These are phyloP conservation scores for Eucriotettix oculatus DNA, from an alignment of 2,888 invertebrate genomes.

Conservation along the genomic window DNA sequence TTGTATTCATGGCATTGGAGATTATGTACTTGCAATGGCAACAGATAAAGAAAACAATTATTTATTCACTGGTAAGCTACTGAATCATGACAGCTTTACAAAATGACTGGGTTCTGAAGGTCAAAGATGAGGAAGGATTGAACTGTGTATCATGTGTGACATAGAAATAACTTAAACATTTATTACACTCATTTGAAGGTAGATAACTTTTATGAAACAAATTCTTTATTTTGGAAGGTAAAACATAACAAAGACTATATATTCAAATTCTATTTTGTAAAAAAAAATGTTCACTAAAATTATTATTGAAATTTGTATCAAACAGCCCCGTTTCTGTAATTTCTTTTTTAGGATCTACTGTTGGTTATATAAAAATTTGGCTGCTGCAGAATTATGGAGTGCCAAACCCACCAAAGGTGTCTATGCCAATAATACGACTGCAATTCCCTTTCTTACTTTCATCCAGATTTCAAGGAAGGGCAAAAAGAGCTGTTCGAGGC, in stretches of 20 bases:
- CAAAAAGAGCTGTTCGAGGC: slow-evolving; percentile 42
- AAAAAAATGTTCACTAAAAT: neutral
- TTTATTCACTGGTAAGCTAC: slow-evolving; percentile 44
- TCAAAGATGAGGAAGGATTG: no score
- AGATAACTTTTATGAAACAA: no score
- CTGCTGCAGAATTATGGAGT: slow-evolving; percentile 47
- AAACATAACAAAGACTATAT: neutral
- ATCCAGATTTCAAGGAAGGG: slow-evolving; percentile 47
- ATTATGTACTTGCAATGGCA: slow-evolving; percentile 48
- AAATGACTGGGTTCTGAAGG: no score
- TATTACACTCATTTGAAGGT: no score
- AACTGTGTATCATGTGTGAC: no score
- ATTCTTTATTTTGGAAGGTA: neutral
- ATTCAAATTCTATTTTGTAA: neutral
- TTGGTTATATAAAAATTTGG: slow-evolving; percentile 70
- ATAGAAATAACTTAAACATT: neutral
- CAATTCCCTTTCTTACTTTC: slow-evolving; percentile 58
- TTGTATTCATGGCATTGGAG: slow-evolving; percentile 47
- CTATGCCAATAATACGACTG: slow-evolving; percentile 43
- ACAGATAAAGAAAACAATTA: slow-evolving; percentile 54
- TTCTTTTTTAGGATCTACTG: slow-evolving; percentile 25
- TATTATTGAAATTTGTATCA: neutral
- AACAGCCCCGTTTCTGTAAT: neutral
- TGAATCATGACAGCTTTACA: no score
- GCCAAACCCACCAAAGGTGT: slow-evolving; percentile 32